phyloP scores from a whole-genome alignment of 2,113 vertebrate genomes.

The Eupsittula cactorum region DNA sequence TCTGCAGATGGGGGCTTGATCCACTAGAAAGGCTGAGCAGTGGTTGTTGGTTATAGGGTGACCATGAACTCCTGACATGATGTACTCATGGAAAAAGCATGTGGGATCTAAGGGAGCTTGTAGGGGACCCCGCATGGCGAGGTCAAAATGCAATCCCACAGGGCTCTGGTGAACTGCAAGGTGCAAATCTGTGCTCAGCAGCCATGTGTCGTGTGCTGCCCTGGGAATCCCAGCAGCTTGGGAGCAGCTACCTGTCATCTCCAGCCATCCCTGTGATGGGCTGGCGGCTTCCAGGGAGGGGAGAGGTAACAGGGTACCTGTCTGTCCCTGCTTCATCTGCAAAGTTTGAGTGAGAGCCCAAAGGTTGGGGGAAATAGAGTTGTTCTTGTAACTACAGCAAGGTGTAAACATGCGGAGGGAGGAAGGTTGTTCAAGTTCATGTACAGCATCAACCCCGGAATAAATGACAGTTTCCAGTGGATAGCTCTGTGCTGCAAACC shows the following conservation, averaged over 20 bases:
- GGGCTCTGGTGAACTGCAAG: background rate
- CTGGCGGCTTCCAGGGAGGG: background rate
- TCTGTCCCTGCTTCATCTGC: background rate
- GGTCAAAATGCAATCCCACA: background rate
- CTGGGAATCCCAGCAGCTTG: background rate
- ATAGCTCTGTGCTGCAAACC: background rate
- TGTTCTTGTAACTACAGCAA: background rate
- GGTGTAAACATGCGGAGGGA: background rate
- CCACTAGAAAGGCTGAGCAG: background rate
- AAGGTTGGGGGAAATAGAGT: background rate
- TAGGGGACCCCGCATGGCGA: rapidly evolving
- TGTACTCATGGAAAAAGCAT: background rate
- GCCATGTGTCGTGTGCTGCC: background rate
- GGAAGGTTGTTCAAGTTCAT: background rate
- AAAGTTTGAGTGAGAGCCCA: background rate
- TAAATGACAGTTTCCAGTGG: background rate
- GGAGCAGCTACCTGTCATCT: background rate
- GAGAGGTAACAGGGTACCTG: background rate
- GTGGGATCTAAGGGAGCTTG: rapidly evolving
- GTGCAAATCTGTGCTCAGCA: background rate
- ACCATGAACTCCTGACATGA: background rate
- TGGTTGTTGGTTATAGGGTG: background rate
- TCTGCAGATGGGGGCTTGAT: background rate
- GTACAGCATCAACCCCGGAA: background rate
- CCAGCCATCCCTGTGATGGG: background rate